Base-by-base conservation (phyloP, 2,797 vertebrate species). In the Megaceryle alcyon region DNA sequence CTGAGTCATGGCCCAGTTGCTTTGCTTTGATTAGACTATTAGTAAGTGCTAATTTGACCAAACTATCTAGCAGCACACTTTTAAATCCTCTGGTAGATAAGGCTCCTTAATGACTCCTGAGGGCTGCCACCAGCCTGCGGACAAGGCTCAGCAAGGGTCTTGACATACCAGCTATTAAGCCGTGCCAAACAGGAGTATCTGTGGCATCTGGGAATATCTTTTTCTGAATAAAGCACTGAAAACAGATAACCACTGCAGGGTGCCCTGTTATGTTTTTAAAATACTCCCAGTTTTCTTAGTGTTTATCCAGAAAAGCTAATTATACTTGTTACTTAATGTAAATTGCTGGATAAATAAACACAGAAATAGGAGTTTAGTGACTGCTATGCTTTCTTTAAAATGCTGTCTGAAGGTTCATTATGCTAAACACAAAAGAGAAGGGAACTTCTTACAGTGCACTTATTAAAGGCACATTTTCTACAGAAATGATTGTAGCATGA, bases 391-490 rank as follows among this genome's bases (percentile, higher is more conserved):
- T 88, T 54, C 90, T 92, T 95, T 75, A 91, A 96, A 98, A 98
- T 97, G 97, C 97, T 98, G 97, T 98, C 98, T 98, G 98, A 98
- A 98, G 97, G 93, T 97, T 98, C 96, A 98, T 98, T 98, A 98
- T 98, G 96, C 68, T 91, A 92, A 92, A 90, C 98, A 98, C 97
- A 98, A 98, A 98, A 97, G 81, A 98, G 96, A 98, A 97, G 92
- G 96, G 95, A 96, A 96, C 82, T 96, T 97, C 97, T 95, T 97
- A 98, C 98, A 98, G 98, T 97, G 97, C 94, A 95, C 96, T 98
- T 98, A 98, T 98, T 98, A 98, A 98, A 97, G 98, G 97, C 97
- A 98, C 97, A 98, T 98, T 98, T 98, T 98, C 97, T 97, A 97
- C 95, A 98, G 98, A 98, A 98, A 97, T 97, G 28, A 43, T 91